phyloP scores from a whole-genome alignment of 2,113 vertebrate genomes.

The Microtus ochrogaster region DNA sequence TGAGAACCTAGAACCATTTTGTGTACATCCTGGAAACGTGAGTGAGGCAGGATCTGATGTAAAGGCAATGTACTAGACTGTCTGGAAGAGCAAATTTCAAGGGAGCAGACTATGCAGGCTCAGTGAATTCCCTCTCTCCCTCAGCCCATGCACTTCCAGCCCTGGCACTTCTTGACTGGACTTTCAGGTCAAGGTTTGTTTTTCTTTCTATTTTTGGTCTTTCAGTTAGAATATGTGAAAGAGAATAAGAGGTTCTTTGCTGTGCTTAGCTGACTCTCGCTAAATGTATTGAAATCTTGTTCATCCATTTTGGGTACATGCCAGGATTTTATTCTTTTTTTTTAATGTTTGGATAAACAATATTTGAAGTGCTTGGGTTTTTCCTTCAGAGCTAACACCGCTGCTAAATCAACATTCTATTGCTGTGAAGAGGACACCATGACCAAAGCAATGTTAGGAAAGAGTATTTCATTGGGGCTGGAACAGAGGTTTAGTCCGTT shows the following conservation, averaged over 20 bases:
- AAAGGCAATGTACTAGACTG: too few species aligned
- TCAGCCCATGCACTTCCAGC: too few species aligned
- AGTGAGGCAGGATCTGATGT: neutral
- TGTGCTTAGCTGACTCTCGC: neutral
- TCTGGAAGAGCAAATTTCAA: neutral
- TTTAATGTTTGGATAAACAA: neutral
- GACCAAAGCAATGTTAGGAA: neutral
- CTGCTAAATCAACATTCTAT: neutral
- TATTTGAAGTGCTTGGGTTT: neutral
- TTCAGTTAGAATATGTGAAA: neutral
- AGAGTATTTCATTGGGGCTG: neutral
- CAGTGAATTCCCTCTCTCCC: neutral
- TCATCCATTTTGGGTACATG: neutral
- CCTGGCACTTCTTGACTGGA: too few species aligned
- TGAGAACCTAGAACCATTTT: neutral
- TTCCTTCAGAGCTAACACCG: neutral
- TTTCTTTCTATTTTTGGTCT: too few species aligned
- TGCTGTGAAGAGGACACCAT: neutral
- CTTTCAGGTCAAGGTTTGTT: neutral
- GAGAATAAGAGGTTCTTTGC: neutral
- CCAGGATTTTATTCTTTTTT: neutral
- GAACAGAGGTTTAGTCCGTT: neutral
- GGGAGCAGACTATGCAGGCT: neutral
- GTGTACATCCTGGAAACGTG: neutral
- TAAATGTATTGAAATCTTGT: neutral